These are phyloP conservation scores for Malacoraja senta DNA, from an alignment of 2,797 vertebrate species.

Conservation along the genomic window DNA sequence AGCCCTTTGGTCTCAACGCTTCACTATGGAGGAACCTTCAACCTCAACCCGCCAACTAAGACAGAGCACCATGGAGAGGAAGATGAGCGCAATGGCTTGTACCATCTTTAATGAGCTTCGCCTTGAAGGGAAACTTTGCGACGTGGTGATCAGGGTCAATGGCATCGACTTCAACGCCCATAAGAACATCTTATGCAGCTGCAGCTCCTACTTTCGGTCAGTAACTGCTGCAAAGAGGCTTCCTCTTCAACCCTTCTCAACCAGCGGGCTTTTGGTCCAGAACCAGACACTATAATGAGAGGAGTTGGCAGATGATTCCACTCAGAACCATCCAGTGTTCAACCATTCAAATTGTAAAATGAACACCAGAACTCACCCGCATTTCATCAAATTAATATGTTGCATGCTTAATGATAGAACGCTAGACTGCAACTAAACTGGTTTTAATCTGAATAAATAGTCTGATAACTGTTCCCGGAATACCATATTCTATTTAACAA, in stretches of 20 bases:
- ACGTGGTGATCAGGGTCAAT: constrained; percentile 58
- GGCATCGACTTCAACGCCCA: constrained; percentile 60
- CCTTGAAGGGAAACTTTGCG: constrained; percentile 61
- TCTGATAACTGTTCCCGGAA: neutral
- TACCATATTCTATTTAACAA: neutral
- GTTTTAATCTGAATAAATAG: neutral
- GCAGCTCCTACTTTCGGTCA: constrained; percentile 54
- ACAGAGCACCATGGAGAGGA: constrained; percentile 56
- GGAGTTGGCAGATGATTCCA: neutral
- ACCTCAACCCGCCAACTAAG: constrained; percentile 38
- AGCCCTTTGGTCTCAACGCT: neutral
- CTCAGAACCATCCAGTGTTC: neutral
- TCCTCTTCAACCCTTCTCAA: neutral
- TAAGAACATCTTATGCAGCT: constrained; percentile 65
- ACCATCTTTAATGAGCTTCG: constrained; percentile 59
- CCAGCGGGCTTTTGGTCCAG: neutral
- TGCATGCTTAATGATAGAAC: neutral
- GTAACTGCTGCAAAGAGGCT: neutral
- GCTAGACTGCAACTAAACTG: neutral
- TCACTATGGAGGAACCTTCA: constrained; percentile 45
- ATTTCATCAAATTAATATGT: neutral
- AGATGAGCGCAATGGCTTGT: constrained; percentile 56
- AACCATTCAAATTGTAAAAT: neutral
- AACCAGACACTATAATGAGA: neutral
- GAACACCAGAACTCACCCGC: neutral